phyloP scores from a whole-genome alignment of 2,797 vertebrate species.

The Acropternis orthonyx region DNA sequence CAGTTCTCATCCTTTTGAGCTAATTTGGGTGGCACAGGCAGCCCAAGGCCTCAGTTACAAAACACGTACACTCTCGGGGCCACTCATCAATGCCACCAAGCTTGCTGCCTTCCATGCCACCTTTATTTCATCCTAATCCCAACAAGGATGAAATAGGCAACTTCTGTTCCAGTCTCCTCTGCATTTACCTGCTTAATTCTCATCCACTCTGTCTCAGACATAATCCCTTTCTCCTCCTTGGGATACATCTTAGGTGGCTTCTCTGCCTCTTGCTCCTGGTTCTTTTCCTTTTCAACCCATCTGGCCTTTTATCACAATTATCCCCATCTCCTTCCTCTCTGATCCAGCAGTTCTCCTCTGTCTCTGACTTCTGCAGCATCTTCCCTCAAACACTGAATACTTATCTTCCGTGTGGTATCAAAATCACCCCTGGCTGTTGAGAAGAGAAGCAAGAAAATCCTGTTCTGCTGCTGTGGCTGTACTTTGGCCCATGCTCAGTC shows the following conservation, averaged over 20 bases:
- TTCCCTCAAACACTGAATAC: not conserved
- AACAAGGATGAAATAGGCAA: not conserved
- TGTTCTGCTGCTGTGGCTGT: not conserved
- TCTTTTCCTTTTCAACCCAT: not conserved
- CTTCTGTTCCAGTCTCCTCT: not conserved
- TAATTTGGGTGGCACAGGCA: not conserved
- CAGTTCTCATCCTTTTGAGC: not conserved
- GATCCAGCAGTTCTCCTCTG: not conserved
- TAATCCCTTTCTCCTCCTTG: not conserved
- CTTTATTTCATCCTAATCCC: not conserved
- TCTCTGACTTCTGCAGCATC: not conserved
- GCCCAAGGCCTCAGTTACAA: not conserved
- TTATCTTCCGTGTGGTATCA: not conserved
- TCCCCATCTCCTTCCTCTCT: not conserved
- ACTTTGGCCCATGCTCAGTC: not conserved
- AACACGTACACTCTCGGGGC: not conserved
- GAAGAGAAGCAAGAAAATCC: slow-evolving; percentile 18
- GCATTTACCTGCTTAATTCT: not conserved
- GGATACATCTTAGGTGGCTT: not conserved
- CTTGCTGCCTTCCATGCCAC: not conserved
- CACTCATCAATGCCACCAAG: not conserved
- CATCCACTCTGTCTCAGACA: not conserved
- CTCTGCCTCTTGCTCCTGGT: not conserved
- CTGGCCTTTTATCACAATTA: not conserved
- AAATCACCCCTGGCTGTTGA: not conserved